Conservation (phyloP, 2,797 vertebrate genomes). For the Synaphobranchus kaupii region DNA sequence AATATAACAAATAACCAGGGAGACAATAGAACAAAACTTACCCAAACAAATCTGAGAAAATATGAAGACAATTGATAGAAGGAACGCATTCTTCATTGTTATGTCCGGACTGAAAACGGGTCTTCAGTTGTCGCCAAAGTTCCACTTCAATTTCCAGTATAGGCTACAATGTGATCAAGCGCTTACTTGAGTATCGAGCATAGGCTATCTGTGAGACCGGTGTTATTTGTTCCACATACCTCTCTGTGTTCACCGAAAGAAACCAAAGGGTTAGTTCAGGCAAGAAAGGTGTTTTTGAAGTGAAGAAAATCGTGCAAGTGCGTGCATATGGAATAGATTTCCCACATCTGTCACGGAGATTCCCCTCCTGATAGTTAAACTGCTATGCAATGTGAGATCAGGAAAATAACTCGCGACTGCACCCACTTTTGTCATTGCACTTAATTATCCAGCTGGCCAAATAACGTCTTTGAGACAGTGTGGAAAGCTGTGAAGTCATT, state of each 20-base stretch:
- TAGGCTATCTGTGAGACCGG: not conserved
- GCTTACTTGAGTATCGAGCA: conserved; percentile 30
- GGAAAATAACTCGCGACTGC: conserved; percentile 24
- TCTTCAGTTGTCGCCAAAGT: conserved; percentile 15
- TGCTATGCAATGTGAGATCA: conserved; percentile 30
- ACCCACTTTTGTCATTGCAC: not conserved
- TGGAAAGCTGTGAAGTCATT: not conserved
- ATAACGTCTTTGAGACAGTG: not conserved
- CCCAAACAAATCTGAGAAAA: conserved; percentile 58
- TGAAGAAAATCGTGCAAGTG: conserved; percentile 52
- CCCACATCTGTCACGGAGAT: conserved; percentile 62
- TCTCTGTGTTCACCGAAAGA: not conserved
- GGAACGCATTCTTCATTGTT: conserved; percentile 61
- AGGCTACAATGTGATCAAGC: conserved; percentile 28
- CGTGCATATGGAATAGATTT: conserved; percentile 77
- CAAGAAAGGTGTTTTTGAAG: conserved; percentile 55
- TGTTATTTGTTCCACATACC: conserved; percentile 22
- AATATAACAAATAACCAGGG: not conserved
- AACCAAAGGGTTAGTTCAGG: conserved; percentile 48
- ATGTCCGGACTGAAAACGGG: not conserved
- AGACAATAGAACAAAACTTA: conserved; percentile 54
- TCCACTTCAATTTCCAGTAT: conserved; percentile 25
- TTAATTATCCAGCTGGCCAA: not conserved
- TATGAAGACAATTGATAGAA: conserved; percentile 55
- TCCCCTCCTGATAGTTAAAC: conserved; percentile 43